Conservation (phyloP, 2,113 vertebrate species). For the Antechinus flavipes region DNA sequence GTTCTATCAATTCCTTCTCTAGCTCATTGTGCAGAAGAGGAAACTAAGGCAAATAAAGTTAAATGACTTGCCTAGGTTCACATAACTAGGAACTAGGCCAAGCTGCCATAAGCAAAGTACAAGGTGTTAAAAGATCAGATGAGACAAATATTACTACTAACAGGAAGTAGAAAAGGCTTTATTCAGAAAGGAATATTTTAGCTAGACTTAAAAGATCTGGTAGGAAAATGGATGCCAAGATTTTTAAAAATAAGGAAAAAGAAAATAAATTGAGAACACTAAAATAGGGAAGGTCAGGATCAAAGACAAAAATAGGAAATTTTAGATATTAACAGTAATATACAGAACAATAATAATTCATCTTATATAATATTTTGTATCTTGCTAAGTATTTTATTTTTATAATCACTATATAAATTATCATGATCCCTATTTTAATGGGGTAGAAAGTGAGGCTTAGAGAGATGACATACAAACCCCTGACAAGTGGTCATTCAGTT, state of each 20-base stretch:
- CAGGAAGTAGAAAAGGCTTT: not conserved
- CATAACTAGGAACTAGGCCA: not conserved
- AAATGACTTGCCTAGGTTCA: not conserved
- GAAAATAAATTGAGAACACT: not conserved
- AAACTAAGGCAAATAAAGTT: not conserved
- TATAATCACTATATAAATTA: not conserved
- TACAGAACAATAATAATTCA: not conserved
- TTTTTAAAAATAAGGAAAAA: not conserved
- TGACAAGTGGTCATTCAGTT: not conserved
- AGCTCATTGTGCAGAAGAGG: not conserved
- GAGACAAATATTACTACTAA: not conserved
- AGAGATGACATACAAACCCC: not conserved
- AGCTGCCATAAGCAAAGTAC: not conserved
- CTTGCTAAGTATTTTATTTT: not conserved
- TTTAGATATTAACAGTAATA: not conserved
- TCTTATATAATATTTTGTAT: not conserved
- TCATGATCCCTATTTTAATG: not conserved
- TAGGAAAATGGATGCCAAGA: not conserved
- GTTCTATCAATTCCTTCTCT: not conserved
- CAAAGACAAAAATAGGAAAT: not conserved
- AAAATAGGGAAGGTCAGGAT: not conserved
- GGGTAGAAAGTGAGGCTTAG: not conserved
- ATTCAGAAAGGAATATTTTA: not conserved
- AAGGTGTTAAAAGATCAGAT: not conserved
- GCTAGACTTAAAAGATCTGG: not conserved